Percentiles rank a stretch among this genome's conserved stretches.
These are phyloP conservation scores for Mustela erminea DNA, from an alignment of 2,797 vertebrate genomes.

Conservation along the genomic window DNA sequence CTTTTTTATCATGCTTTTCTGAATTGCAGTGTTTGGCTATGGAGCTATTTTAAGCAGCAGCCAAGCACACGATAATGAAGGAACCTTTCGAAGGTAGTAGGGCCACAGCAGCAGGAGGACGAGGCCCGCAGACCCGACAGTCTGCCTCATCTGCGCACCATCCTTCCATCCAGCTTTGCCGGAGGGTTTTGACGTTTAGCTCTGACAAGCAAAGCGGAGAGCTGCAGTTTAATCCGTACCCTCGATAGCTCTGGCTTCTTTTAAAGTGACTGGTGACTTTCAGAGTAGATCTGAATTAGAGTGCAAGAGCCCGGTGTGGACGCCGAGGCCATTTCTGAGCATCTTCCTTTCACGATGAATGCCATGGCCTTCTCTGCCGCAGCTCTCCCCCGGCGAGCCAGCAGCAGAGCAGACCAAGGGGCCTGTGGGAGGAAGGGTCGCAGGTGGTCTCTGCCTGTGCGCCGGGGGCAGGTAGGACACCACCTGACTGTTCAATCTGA, in stretches of 20 bases:
- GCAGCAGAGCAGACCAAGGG: background rate
- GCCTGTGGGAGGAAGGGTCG: background rate
- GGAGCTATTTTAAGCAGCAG: slow-evolving; percentile 85
- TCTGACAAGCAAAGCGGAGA: slow-evolving; percentile 63
- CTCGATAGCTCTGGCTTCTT: slow-evolving; percentile 59
- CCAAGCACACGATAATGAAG: slow-evolving; percentile 82
- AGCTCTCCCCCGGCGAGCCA: background rate
- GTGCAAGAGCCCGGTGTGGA: background rate
- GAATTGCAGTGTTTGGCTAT: slow-evolving; percentile 81
- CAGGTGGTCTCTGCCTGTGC: background rate
- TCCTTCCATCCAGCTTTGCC: slow-evolving; percentile 40
- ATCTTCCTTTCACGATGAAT: background rate
- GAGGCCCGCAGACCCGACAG: slow-evolving; percentile 78
- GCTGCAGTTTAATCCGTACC: slow-evolving; percentile 38
- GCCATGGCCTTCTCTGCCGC: background rate
- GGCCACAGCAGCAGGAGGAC: slow-evolving; percentile 71
- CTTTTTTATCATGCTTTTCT: slow-evolving; percentile 83
- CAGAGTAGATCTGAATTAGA: slow-evolving; percentile 29
- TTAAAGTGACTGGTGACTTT: slow-evolving; percentile 66
- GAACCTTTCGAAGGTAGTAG: slow-evolving; percentile 78
- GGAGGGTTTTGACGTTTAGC: slow-evolving; percentile 26
- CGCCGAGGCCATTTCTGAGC: slow-evolving; percentile 24
- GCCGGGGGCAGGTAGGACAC: slow-evolving; percentile 1
- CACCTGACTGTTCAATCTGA: background rate
- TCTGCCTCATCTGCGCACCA: slow-evolving; percentile 57